Evolutionary conservation across 2,113 vertebrate genomes (phyloP), one percentile per base, ranked within the genome.

Genomic region (Spizaetus ornatus): DNA sequence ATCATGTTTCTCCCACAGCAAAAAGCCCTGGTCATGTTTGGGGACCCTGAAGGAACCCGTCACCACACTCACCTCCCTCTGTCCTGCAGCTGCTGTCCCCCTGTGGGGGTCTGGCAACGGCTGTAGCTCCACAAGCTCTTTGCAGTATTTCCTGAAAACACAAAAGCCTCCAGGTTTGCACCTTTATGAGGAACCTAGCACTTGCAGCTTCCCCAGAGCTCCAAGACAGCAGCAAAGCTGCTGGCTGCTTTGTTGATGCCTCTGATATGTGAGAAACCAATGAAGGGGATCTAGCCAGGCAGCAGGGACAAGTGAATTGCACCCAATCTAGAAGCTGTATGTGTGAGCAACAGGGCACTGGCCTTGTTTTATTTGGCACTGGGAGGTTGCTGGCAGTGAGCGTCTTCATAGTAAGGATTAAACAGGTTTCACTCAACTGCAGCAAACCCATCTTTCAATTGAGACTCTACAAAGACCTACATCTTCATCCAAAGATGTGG

Each of bases 91-190:
- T 63, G 72, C 38, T 90, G 53, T 82, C 50, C 31, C 58, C 91
- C 67, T 93, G 93, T 11, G 42, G 13, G 26, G 84, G 71, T 80
- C 79, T 2, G 1, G 70, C 73, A 77, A 71, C 6, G 12, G 40
- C 87, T 50, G 87, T 93, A 38, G 94, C 93, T 96, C 85, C 95
- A 74, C 76, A 83, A 65, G 73, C 80, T 85, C 91, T 72, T 58
- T 87, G 96, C 61, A 78, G 12, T 40, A 96, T 66, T 69, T 95
- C 96, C 98, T 98, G 93, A 95, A 96, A 98, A 97, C 34, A 80
- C 16, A 88, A 82, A 97, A 70, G 10, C 21, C 45, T 65, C 19
- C n/a, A 82, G 18, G 50, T 90, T 91, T 76, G 74, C 58, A 89
- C 29, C 42, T 82, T 80, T 47, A 45, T 6, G 20, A 34, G 32